Evolutionary conservation across 2,888 invertebrate genomes (phyloP).

Genomic region (Thera britannica): DNA sequence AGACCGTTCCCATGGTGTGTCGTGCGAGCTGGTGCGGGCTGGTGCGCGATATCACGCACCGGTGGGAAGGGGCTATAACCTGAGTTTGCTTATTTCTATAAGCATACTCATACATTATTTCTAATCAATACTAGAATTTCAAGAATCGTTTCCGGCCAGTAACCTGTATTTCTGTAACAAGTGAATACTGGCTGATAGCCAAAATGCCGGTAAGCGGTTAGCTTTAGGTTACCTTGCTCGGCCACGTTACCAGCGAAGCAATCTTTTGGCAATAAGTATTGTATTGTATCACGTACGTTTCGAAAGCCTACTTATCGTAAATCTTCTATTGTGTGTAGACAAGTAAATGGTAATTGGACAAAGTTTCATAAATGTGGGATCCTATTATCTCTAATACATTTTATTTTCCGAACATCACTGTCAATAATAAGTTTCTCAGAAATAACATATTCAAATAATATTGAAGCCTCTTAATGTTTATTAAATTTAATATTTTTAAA

Average conservation of each 20-base stretch:
- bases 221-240: slow-evolving; percentile 27
- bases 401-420: too few species aligned
- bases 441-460: too few species aligned
- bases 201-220: slow-evolving; percentile 33
- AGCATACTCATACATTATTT: not conserved
- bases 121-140: slow-evolving; percentile 24
- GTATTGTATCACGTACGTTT: slow-evolving; percentile 6
- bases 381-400: too few species aligned
- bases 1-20: too few species aligned
- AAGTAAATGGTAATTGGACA: not conserved
- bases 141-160: slow-evolving; percentile 21
- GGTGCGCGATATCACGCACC: too few species aligned
- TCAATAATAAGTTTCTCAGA: too few species aligned
- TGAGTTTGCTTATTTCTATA: too few species aligned
- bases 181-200: slow-evolving; percentile 32
- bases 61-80: too few species aligned
- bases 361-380: not conserved
- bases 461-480: too few species aligned
- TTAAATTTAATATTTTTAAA: too few species aligned
- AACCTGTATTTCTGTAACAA: slow-evolving; percentile 30
- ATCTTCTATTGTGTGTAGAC: not conserved
- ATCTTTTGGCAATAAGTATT: slow-evolving; percentile 21
- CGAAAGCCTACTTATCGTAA: slow-evolving; percentile 4
- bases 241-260: slow-evolving; percentile 24
- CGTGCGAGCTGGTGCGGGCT: too few species aligned